Conservation (phyloP, 2,888 invertebrate genomes). For the Sarcophaga caerulescens region DNA sequence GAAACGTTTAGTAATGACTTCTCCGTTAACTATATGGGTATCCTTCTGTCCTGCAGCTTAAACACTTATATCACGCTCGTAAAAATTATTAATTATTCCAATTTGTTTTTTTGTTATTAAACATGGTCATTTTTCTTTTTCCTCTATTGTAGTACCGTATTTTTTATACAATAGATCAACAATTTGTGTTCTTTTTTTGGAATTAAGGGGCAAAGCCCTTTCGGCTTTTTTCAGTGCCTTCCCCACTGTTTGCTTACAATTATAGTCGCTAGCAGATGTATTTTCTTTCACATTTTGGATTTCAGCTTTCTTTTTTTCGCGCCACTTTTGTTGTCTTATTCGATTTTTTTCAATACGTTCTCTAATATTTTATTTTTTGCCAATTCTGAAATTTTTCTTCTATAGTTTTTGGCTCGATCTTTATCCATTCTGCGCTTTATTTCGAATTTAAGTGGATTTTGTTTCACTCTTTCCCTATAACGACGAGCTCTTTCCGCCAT, state of each 20-base stretch:
- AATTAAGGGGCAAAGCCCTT: conserved; percentile 36
- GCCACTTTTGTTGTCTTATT: too few relatives aligned
- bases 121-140: conserved; percentile 1
- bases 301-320: too few relatives aligned
- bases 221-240: conserved; percentile 46
- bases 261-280: not conserved
- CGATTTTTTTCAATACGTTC: too few relatives aligned
- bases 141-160: conserved; percentile 23
- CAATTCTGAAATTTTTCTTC: conserved; percentile 7
- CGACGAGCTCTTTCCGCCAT: not conserved
- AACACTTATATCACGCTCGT: conserved; percentile 4
- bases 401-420: conserved; percentile 25
- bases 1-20: conserved; percentile 18
- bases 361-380: too few relatives aligned
- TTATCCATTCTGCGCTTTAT: conserved; percentile 16
- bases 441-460: conserved; percentile 27
- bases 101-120: conserved; percentile 27
- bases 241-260: conserved; percentile 19
- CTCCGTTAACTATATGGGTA: conserved; percentile 11
- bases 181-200: conserved; percentile 35
- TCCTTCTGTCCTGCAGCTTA: conserved; percentile 21
- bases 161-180: conserved; percentile 38
- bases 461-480: conserved; percentile 28
- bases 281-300: not conserved
- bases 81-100: not conserved